Conservation (phyloP, 2,113 vertebrate species). For the Alectura lathami region DNA sequence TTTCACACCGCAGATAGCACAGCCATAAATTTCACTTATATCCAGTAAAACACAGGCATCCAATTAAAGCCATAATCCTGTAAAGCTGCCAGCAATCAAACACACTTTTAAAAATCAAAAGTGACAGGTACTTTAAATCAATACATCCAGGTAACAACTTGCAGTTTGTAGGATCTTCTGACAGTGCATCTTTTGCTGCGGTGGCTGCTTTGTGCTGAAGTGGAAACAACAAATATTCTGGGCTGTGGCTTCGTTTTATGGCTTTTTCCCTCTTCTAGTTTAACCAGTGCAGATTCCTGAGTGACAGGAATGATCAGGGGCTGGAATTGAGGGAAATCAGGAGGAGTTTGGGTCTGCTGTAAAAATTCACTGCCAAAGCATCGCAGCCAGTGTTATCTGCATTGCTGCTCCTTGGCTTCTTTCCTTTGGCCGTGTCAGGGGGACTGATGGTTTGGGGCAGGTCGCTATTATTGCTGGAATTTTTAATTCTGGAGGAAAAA, state of each 20-base stretch:
- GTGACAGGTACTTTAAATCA: conserved; percentile 77
- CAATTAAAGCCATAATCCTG: conserved; percentile 83
- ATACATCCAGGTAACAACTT: conserved; percentile 72
- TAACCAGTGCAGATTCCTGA: not conserved
- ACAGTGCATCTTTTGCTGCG: not conserved
- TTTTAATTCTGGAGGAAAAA: not conserved
- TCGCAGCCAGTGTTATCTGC: fast-evolving
- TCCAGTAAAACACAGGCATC: conserved; percentile 75
- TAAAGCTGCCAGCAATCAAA: conserved; percentile 80
- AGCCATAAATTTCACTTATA: conserved; percentile 78
- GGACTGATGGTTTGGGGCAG: fast-evolving
- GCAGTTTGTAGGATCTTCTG: conserved; percentile 50
- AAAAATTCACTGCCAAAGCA: not conserved
- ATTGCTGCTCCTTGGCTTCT: not conserved
- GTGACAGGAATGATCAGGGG: not conserved
- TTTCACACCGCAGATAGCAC: conserved; percentile 11
- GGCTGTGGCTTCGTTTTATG: not conserved
- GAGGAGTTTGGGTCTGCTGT: not conserved
- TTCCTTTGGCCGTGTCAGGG: not conserved
- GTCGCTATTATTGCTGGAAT: not conserved
- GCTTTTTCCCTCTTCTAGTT: not conserved
- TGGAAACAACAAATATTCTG: conserved; percentile 48
- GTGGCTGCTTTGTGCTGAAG: conserved; percentile 32
- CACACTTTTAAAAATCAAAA: conserved; percentile 71
- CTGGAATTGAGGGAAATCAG: not conserved